phyloP scores from a whole-genome alignment of 2,797 vertebrate species.

The Poeciliopsis gracilis region DNA sequence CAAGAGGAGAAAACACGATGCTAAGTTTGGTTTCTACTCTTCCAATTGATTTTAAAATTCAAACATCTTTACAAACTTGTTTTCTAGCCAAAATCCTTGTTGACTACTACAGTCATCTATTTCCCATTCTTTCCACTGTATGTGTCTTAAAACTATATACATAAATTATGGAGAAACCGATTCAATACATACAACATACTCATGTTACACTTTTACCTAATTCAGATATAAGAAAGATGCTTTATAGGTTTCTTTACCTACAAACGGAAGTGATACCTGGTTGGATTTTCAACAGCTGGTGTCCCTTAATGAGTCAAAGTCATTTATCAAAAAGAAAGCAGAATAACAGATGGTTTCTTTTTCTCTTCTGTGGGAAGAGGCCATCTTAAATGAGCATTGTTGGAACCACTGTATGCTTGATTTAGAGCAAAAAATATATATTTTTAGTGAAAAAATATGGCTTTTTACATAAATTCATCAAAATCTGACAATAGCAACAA shows the following conservation, averaged over 20 bases:
- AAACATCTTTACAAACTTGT: background rate
- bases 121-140: background rate
- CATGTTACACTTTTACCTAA: background rate
- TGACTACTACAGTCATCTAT: background rate
- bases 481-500: slow-evolving; percentile 21
- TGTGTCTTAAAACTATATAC: background rate
- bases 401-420: background rate
- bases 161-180: background rate
- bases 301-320: slow-evolving; percentile 51
- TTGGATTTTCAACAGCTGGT: slow-evolving; percentile 47
- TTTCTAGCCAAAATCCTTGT: background rate
- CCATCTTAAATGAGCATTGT: background rate
- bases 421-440: background rate
- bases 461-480: slow-evolving; percentile 22
- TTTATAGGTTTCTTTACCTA: background rate
- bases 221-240: background rate
- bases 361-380: slow-evolving; percentile 35
- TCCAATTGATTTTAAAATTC: background rate
- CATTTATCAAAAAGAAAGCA: slow-evolving; percentile 47
- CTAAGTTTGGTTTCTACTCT: background rate
- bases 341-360: slow-evolving; percentile 53
- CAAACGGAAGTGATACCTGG: slow-evolving; percentile 2
- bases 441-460: background rate
- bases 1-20: background rate
- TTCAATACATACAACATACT: background rate